Percentiles rank a stretch among this genome's conserved stretches.
These are phyloP conservation scores for Epirrhoe tristata DNA, from an alignment of 2,888 invertebrate species.

Conservation along the genomic window DNA sequence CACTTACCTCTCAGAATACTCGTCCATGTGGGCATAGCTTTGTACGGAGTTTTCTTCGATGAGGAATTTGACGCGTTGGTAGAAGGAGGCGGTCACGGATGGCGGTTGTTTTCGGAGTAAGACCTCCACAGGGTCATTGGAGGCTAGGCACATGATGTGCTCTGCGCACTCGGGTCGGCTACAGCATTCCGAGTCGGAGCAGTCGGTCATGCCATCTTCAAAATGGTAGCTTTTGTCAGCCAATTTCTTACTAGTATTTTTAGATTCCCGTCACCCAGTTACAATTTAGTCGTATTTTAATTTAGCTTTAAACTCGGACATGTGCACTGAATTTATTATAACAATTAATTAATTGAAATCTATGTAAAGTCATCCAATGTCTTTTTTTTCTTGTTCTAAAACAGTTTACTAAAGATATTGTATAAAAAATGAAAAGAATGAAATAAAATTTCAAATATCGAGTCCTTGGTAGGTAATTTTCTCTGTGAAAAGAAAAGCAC, in stretches of 20 bases:
- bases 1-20: slow-evolving; percentile 99
- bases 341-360: not conserved
- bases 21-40: slow-evolving; percentile 98
- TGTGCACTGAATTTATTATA: not conserved
- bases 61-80: slow-evolving; percentile 98
- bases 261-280: slow-evolving; percentile 35
- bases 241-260: slow-evolving; percentile 45
- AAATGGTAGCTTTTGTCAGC: slow-evolving; percentile 74
- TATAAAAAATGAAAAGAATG: not conserved
- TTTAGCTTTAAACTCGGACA: not conserved
- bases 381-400: not conserved
- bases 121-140: slow-evolving; percentile 98
- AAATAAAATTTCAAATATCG: too few species aligned
- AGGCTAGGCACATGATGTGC: slow-evolving; percentile 97
- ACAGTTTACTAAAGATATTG: not conserved
- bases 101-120: slow-evolving; percentile 98
- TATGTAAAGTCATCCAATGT: not conserved
- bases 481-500: slow-evolving; percentile 3
- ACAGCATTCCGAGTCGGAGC: slow-evolving; percentile 99
- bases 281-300: slow-evolving; percentile 7
- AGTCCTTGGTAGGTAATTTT: not conserved
- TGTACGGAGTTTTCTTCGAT: slow-evolving; percentile 99
- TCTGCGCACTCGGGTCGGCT: slow-evolving; percentile 93
- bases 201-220: slow-evolving; percentile 98
- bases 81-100: slow-evolving; percentile 98